Conservation (phyloP, 2,113 vertebrate genomes). For the Aptenodytes patagonicus region DNA sequence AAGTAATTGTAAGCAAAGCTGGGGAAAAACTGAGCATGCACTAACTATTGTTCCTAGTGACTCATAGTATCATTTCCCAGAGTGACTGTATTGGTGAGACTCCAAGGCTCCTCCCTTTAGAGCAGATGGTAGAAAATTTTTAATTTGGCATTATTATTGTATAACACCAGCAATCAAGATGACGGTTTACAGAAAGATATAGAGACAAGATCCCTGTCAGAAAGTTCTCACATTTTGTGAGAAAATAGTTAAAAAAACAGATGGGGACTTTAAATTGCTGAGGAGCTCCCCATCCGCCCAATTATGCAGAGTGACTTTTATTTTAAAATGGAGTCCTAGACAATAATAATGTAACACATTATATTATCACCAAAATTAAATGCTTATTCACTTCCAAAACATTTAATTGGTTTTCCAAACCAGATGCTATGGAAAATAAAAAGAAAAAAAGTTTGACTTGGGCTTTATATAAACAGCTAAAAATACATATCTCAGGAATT, state of each 20-base stretch:
- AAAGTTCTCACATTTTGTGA: background rate
- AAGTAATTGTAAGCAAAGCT: background rate
- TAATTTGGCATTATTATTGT: background rate
- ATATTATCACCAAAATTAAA: background rate
- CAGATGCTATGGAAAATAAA: background rate
- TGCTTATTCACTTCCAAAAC: background rate
- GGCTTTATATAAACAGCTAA: background rate
- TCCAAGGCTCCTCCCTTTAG: background rate
- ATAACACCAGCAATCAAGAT: background rate
- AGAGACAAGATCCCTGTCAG: background rate
- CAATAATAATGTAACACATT: background rate
- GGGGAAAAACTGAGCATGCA: background rate
- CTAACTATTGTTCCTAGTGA: slow-evolving; percentile 7
- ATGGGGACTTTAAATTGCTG: background rate
- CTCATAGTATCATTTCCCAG: slow-evolving; percentile 10
- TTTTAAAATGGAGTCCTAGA: background rate
- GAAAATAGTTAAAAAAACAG: background rate
- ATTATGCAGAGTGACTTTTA: background rate
- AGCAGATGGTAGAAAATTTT: background rate
- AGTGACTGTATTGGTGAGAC: background rate
- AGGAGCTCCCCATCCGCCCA: background rate
- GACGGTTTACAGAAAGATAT: background rate
- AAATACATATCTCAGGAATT: background rate
- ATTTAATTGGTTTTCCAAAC: background rate
- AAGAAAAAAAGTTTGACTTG: background rate